These are phyloP conservation scores for Heliocidaris tuberculata DNA, from an alignment of 35 echinoderm and acorn worm genomes.

Conservation along the genomic window DNA sequence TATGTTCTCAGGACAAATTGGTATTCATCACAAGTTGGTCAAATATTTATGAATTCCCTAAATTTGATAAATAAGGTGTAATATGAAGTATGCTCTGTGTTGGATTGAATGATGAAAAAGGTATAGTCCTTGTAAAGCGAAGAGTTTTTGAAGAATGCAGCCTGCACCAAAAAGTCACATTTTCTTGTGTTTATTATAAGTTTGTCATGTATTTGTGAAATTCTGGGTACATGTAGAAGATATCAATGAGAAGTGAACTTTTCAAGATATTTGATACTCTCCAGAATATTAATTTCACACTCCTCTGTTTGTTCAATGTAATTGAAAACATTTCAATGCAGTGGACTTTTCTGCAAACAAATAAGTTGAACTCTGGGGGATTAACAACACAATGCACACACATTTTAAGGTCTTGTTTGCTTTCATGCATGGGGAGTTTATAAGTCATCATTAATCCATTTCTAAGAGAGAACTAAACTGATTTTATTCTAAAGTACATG, in stretches of 20 bases:
- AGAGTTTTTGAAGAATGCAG: no score
- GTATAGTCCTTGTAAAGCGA: no score
- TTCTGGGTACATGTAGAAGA: background rate
- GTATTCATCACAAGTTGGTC: no score
- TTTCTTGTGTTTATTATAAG: no score
- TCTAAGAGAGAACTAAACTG: background rate
- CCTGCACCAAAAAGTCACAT: no score
- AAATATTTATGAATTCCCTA: no score
- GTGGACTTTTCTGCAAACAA: background rate
- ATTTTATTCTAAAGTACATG: background rate
- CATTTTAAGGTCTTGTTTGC: background rate
- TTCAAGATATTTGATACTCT: background rate
- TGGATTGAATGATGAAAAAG: no score
- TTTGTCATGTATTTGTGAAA: background rate
- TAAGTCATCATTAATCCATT: background rate
- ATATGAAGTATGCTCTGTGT: no score
- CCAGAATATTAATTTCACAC: background rate
- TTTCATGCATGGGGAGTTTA: background rate
- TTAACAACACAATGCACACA: background rate
- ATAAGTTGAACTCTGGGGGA: background rate
- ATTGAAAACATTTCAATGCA: background rate
- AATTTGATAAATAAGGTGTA: no score
- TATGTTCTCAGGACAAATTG: no score
- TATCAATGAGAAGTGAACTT: background rate
- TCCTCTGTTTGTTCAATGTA: background rate